A percentile compares a stretch with the other conserved stretches of the same genome.
phyloP scores from a whole-genome alignment of 2,888 invertebrate genomes.

The Drosophila crucigera region DNA sequence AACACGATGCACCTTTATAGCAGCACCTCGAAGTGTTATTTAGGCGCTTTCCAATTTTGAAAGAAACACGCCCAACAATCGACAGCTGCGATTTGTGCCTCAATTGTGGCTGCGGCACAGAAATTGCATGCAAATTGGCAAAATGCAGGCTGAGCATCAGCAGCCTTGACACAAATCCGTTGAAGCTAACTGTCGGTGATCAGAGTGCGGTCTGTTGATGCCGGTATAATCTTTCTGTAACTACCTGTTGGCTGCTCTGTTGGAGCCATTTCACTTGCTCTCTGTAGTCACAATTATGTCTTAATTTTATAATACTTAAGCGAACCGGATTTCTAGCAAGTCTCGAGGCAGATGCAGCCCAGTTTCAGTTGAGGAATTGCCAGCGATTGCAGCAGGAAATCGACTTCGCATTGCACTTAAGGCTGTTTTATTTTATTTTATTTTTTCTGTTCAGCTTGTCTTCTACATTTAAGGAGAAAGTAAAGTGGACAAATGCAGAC shows the following conservation, averaged over 20 bases:
- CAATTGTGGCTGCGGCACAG: slow-evolving; percentile 28
- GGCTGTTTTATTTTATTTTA: slow-evolving; percentile 23
- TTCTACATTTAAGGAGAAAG: slow-evolving; percentile 79
- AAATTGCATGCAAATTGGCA: slow-evolving; percentile 59
- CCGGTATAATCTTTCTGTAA: slow-evolving; percentile 24
- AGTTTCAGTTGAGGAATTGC: slow-evolving; percentile 22
- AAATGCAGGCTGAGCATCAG: slow-evolving; percentile 24
- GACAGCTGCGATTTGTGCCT: slow-evolving; percentile 26
- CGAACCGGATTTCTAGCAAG: slow-evolving; percentile 68
- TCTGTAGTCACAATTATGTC: slow-evolving; percentile 52
- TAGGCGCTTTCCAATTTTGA: slow-evolving; percentile 55
- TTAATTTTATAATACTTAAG: slow-evolving; percentile 65
- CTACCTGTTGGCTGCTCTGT: slow-evolving; percentile 18
- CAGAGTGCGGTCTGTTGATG: not conserved
- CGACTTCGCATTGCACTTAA: slow-evolving; percentile 58
- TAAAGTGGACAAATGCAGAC: slow-evolving; percentile 56
- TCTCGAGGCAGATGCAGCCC: slow-evolving; percentile 74
- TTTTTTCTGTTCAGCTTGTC: slow-evolving; percentile 42
- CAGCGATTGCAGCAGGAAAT: slow-evolving; percentile 70
- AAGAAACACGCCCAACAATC: slow-evolving; percentile 41
- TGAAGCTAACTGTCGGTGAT: slow-evolving; percentile 1
- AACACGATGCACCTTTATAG: slow-evolving; percentile 50
- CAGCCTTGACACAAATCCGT: slow-evolving; percentile 75
- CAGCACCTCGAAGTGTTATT: slow-evolving; percentile 28
- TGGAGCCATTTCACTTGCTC: slow-evolving; percentile 28